These are phyloP conservation scores for Amyelois transitella DNA, from an alignment of 1,140 invertebrate species.

Conservation along the genomic window DNA sequence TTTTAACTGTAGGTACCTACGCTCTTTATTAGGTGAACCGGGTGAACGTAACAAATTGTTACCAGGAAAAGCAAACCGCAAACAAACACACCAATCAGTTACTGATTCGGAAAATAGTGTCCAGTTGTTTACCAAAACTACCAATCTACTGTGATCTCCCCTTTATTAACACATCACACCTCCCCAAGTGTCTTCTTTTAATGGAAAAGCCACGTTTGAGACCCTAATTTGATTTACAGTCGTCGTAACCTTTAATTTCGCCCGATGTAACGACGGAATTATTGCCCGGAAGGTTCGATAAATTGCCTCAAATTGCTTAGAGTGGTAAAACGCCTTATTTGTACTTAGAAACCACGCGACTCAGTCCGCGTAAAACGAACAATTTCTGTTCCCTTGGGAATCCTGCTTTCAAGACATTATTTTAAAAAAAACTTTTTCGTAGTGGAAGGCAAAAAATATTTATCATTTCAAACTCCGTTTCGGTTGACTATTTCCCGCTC, in stretches of 20 bases:
- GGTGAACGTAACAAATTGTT: neutral
- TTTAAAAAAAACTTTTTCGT: too few relatives aligned
- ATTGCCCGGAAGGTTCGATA: slow-evolving; percentile 15
- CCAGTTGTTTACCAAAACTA: neutral
- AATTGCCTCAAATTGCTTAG: slow-evolving; percentile 9
- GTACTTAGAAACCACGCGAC: too few relatives aligned
- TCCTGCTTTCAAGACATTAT: too few relatives aligned
- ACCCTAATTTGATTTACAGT: slow-evolving; percentile 27
- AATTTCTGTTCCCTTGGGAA: too few relatives aligned
- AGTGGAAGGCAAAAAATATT: too few relatives aligned
- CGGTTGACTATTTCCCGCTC: too few relatives aligned
- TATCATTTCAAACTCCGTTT: too few relatives aligned
- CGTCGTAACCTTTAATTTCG: slow-evolving; percentile 33
- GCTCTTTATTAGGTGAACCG: neutral
- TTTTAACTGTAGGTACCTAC: too few relatives aligned
- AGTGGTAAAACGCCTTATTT: neutral
- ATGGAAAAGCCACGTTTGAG: neutral
- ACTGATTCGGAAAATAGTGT: slow-evolving; percentile 21
- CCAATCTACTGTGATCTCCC: slow-evolving; percentile 10
- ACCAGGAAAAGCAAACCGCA: slow-evolving; percentile 17
- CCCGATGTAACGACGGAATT: slow-evolving; percentile 25
- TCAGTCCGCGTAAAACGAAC: too few relatives aligned
- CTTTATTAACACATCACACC: slow-evolving; percentile 4
- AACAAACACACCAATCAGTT: slow-evolving; percentile 6
- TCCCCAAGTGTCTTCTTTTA: neutral